These are phyloP conservation scores for Dinocampus coccinellae DNA, from an alignment of 2,888 invertebrate species.

Conservation along the genomic window DNA sequence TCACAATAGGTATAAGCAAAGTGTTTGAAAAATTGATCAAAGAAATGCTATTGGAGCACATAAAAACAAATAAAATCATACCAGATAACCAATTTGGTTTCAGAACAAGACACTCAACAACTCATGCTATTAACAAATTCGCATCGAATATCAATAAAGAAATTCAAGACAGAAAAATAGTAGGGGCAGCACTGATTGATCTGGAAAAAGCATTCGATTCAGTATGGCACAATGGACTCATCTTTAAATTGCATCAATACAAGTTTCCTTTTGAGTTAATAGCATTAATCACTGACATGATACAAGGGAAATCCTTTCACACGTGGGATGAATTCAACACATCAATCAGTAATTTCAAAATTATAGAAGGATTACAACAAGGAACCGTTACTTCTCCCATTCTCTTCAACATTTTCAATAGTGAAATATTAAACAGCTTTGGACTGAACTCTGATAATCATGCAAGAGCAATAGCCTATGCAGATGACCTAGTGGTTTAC, in stretches of 20 bases:
- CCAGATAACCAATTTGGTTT: constrained; percentile 43
- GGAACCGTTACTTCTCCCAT: neutral
- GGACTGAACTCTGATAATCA: neutral
- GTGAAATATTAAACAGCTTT: constrained; percentile 33
- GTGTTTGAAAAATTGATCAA: constrained; percentile 37
- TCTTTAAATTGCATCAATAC: neutral
- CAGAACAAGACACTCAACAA: constrained; percentile 32
- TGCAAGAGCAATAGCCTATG: constrained; percentile 30
- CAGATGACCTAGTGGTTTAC: constrained; percentile 38
- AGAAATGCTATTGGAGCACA: neutral
- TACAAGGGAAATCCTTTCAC: neutral
- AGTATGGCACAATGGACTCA: constrained; percentile 34
- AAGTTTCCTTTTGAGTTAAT: constrained; percentile 15
- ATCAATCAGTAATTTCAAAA: neutral
- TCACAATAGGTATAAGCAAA: constrained; percentile 37
- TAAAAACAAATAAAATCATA: constrained; percentile 9
- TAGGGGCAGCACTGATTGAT: constrained; percentile 29
- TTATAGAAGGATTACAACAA: neutral
- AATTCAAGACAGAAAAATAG: neutral
- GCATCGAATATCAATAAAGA: constrained; percentile 11
- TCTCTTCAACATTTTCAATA: constrained; percentile 39
- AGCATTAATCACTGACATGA: neutral
- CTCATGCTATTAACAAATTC: constrained; percentile 39
- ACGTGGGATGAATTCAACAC: neutral
- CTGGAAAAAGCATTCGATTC: constrained; percentile 29